phyloP scores from a whole-genome alignment of 1,140 invertebrate genomes.

The Copidosoma floridanum region DNA sequence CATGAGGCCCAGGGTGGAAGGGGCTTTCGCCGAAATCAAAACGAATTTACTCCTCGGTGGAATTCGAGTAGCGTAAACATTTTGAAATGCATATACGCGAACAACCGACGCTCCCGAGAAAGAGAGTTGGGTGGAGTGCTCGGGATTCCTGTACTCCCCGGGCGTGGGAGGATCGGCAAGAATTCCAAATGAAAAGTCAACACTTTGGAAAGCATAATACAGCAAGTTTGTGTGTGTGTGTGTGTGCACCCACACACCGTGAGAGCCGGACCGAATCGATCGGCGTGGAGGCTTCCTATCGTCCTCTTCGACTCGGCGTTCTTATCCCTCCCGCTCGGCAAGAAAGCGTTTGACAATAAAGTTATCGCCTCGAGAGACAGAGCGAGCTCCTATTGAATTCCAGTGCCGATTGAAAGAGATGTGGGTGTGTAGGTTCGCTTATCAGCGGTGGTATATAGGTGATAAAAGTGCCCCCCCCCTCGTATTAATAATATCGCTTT shows the following conservation, averaged over 20 bases:
- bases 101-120: too few species aligned
- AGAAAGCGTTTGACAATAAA: slow-evolving; percentile 28
- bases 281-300: neutral
- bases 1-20: too few species aligned
- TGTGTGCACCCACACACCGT: neutral
- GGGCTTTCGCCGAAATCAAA: too few species aligned
- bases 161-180: neutral
- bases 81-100: too few species aligned
- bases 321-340: neutral
- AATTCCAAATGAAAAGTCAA: slow-evolving; percentile 22
- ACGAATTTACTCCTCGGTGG: too few species aligned
- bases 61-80: too few species aligned
- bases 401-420: slow-evolving; percentile 28
- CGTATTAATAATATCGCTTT: too few species aligned
- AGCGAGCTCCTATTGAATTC: slow-evolving; percentile 30
- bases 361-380: slow-evolving; percentile 26
- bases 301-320: neutral
- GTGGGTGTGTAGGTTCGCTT: too few species aligned
- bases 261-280: neutral
- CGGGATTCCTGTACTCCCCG: neutral
- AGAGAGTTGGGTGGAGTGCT: neutral
- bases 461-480: too few species aligned
- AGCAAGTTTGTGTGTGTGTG: neutral
- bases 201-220: slow-evolving; percentile 7
- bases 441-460: too few species aligned